Evolutionary conservation across 30 jellyfish, hydroid and myxozoan genomes (phyloP), one percentile per base, ranked within the genome.

Genomic region (Mastigias papua): DNA sequence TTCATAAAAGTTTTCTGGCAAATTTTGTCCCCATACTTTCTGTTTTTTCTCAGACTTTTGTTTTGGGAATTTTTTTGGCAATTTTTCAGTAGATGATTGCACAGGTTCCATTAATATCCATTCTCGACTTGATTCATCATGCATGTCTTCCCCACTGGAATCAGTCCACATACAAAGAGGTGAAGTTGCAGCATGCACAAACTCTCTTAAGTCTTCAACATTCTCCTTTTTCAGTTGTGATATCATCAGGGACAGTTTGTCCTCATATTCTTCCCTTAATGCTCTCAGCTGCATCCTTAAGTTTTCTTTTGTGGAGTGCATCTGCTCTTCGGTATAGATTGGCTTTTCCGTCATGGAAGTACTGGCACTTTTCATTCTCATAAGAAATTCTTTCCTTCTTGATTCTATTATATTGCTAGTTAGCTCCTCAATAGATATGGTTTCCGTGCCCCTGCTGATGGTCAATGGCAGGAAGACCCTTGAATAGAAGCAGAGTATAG

Each of bases 261-360:
- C 93, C 70, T 89, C 92, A 25, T 84, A 91, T 48, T 91, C 96
- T 2, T 69, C 89, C 48, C 76, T 69, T 64, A 91, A 67, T 13
- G 29, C 30, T 28, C 70, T 25, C 15, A 91, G 73, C 70, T 84
- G 86, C 46, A 69, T 71, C 72, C 57, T 85, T 27, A 91, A 42
- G 78, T 75, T 83, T n/a, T 85, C 87, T 31, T 79, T 84, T 0
- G 88, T 86, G 0, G 80, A 17, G 9, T 34, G 22, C 87, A 84
- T 80, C 48, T 85, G 92, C 67, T 84, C 98, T 64, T 91, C 93
- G 8, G 98, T 84, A 76, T 84, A 91, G n/a, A 91, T 76, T 19
- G 98, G 95, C 61, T 91, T 84, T 61, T 76, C 90, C 21, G 77
- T 33, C 86, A 92, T 91, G 35, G 91, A 72, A 25, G 84, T 81